phyloP scores from a whole-genome alignment of 2,797 vertebrate genomes.

The Thaleichthys pacificus region DNA sequence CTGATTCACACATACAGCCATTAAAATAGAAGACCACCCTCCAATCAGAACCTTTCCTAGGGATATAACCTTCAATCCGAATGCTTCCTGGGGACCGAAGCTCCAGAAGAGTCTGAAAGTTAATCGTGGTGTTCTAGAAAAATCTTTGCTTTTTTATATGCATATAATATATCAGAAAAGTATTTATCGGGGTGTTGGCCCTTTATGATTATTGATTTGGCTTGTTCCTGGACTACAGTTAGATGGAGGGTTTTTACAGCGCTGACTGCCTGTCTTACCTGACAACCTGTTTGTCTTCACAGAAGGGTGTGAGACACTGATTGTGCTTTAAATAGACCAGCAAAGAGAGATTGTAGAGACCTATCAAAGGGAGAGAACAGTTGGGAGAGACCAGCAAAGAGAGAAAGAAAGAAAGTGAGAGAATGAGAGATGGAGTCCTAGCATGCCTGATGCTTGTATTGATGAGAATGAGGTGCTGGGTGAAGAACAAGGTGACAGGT shows the following conservation, averaged over 20 bases:
- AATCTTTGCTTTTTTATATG: constrained; percentile 68
- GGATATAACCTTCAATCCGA: not conserved
- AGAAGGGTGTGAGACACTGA: not conserved
- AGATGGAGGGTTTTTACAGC: constrained; percentile 17
- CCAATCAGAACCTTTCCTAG: not conserved
- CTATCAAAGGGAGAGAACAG: not conserved
- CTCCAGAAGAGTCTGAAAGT: not conserved
- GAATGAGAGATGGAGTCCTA: too few relatives aligned
- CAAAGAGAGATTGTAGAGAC: not conserved
- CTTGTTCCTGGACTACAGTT: constrained; percentile 45
- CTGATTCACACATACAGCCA: too few relatives aligned
- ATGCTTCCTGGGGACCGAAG: not conserved
- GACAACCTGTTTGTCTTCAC: not conserved
- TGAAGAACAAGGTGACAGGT: not conserved
- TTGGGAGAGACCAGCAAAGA: not conserved
- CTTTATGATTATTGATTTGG: constrained; percentile 59
- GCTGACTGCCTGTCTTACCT: too few relatives aligned
- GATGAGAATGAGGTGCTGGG: not conserved
- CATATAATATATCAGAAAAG: constrained; percentile 54
- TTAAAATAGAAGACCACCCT: not conserved
- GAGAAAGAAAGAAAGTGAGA: not conserved
- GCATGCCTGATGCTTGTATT: not conserved
- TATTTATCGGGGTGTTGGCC: constrained; percentile 62
- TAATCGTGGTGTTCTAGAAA: not conserved
- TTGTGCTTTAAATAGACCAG: not conserved